Percentiles rank a stretch among this genome's conserved stretches.
Conservation (phyloP, 2,113 vertebrate genomes). For the Tenebrosternarchus preto region DNA sequence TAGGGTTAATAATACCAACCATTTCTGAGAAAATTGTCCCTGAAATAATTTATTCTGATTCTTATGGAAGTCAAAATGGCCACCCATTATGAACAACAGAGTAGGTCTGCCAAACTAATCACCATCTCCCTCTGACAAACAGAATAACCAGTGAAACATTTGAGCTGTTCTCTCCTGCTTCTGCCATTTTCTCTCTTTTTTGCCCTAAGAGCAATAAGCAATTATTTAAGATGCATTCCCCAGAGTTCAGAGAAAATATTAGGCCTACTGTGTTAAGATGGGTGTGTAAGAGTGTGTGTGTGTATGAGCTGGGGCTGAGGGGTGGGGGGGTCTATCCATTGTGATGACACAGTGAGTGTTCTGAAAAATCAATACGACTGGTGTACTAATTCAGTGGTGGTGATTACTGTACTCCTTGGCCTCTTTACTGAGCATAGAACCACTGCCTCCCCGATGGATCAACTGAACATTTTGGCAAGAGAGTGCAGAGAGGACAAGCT, state of each 20-base stretch:
- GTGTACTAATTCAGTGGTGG: slow-evolving; percentile 43
- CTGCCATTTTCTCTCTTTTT: neutral
- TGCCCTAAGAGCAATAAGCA: neutral
- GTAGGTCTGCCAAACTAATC: too few relatives aligned
- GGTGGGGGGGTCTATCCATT: neutral
- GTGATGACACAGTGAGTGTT: slow-evolving; percentile 15
- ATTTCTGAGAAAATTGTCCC: neutral
- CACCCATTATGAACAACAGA: too few relatives aligned
- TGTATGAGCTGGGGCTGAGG: neutral
- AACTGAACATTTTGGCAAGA: slow-evolving; percentile 33
- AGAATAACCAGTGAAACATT: neutral
- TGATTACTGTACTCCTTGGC: slow-evolving; percentile 48
- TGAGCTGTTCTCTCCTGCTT: neutral
- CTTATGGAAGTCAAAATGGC: too few relatives aligned
- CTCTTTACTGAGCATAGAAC: slow-evolving; percentile 22
- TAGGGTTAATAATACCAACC: neutral
- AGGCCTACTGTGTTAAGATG: neutral
- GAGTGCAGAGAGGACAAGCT: slow-evolving; percentile 7
- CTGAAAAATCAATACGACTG: slow-evolving; percentile 52
- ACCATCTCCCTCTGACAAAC: too few relatives aligned
- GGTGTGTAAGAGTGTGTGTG: too few relatives aligned
- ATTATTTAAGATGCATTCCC: neutral
- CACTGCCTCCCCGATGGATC: slow-evolving; percentile 30
- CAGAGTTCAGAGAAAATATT: neutral
- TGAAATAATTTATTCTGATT: neutral